Conservation (phyloP, 2,888 invertebrate species). For the Amphipoea oculea region DNA sequence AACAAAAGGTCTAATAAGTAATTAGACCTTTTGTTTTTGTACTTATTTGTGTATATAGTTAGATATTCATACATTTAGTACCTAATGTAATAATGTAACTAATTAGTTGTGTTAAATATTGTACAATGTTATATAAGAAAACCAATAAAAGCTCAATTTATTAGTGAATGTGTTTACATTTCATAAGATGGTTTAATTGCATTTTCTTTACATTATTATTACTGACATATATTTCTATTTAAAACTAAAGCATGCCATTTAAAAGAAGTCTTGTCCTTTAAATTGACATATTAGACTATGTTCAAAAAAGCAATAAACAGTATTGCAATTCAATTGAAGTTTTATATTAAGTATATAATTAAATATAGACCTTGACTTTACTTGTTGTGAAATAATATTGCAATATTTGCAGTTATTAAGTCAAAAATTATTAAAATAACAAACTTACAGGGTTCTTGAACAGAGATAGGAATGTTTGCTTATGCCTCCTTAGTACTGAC, state of each 20-base stretch:
- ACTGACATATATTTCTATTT: not conserved
- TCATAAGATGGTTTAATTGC: not conserved
- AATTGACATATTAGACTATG: not conserved
- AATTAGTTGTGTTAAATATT: no score
- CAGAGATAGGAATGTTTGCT: conserved; percentile 96
- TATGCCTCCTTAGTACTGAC: conserved; percentile 94
- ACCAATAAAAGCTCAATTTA: no score
- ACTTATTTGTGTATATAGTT: no score
- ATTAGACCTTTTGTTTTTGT: not conserved
- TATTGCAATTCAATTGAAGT: not conserved
- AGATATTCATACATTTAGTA: no score
- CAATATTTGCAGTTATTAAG: not conserved
- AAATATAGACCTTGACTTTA: not conserved
- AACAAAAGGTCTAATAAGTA: no score
- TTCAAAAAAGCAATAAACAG: not conserved
- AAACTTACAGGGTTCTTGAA: conserved; percentile 95
- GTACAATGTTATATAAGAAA: no score
- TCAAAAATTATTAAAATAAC: not conserved
- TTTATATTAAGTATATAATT: not conserved
- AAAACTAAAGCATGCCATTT: not conserved
- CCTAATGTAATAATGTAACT: no score
- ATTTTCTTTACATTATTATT: not conserved
- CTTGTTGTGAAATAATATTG: not conserved
- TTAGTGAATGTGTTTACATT: no score
- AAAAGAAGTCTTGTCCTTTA: not conserved